Base-by-base conservation (phyloP, 1,140 invertebrate genomes). In the Prorops nasuta region DNA sequence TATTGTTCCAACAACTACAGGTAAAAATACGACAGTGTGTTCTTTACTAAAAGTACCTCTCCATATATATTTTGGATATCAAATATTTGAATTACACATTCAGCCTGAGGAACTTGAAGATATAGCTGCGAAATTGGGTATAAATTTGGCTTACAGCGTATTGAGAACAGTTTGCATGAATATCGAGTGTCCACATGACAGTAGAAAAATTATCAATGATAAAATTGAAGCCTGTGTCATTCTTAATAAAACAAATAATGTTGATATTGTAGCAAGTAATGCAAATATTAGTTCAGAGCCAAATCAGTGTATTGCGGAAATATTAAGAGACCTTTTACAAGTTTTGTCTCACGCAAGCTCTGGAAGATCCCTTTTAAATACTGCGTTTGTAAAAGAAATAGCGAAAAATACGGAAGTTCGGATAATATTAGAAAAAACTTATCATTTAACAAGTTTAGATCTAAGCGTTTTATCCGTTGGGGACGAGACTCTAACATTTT, bases 131-230 rank as follows among this genome's bases (percentile, higher is more conserved):
- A 79, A 77, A 32, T 59, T 84, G 3, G 80, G 81, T 63, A 64
- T 84, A 16, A 83, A 84, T 72, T 72, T 84, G 32, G 72, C 83
- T 1, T 79, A 84, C 55, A 80, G 80, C 15, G 79, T 84, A 12
- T 74, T 81, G 6, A 59, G 77, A 1, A 83, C 80, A 56, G 81
- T 77, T 42, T 84, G 81, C 48, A 81, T 82, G 1, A 78, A 76
- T n/a, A n/a, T n/a, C n/a, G n/a, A n/a, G n/a, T n/a, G n/a, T n/a
- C n/a, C n/a, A n/a, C n/a, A n/a, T n/a, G n/a, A n/a, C n/a, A n/a
- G n/a, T n/a, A n/a, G n/a, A n/a, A n/a, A n/a, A n/a, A n/a, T n/a
- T n/a, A n/a, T n/a, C n/a, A n/a, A n/a, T n/a, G n/a, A n/a, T n/a
- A n/a, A n/a, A n/a, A n/a, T n/a, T n/a, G n/a, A n/a, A n/a, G n/a